Conservation (phyloP, 2,888 invertebrate genomes). For the Apodemia mormo region DNA sequence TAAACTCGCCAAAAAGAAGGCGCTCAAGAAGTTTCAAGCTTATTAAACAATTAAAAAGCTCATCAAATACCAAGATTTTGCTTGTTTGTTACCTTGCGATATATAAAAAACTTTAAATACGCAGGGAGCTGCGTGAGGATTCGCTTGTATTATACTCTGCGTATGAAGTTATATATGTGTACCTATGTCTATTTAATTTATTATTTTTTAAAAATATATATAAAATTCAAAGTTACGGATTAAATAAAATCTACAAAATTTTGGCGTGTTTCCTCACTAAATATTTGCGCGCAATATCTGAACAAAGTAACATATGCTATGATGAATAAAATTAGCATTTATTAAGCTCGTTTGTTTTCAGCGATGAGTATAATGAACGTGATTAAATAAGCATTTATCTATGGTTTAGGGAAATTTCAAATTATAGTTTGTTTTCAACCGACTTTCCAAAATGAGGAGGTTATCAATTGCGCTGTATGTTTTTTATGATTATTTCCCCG, state of each 20-base stretch:
- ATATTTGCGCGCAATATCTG: background rate
- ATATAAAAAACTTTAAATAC: no score
- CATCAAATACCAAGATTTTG: no score
- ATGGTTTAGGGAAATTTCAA: background rate
- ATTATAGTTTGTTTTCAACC: background rate
- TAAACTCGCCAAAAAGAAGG: no score
- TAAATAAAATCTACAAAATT: background rate
- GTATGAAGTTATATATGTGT: no score
- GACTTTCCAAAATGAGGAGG: no score
- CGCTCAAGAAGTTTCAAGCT: no score
- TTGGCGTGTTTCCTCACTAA: background rate
- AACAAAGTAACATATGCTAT: background rate
- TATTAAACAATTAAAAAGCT: no score
- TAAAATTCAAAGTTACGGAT: background rate
- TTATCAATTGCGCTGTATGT: no score
- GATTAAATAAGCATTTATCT: background rate
- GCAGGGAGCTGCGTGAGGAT: no score
- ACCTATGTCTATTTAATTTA: background rate
- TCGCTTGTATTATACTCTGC: no score
- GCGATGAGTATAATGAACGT: background rate
- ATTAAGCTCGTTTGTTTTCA: background rate
- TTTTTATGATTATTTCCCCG: no score
- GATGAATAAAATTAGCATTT: slow-evolving; percentile 5
- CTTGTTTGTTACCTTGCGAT: no score
- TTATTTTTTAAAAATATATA: background rate